A percentile compares a stretch with the other conserved stretches of the same genome.
Evolutionary conservation across 1,140 invertebrate genomes (phyloP).

Genomic region (Mylabris phalerata): DNA sequence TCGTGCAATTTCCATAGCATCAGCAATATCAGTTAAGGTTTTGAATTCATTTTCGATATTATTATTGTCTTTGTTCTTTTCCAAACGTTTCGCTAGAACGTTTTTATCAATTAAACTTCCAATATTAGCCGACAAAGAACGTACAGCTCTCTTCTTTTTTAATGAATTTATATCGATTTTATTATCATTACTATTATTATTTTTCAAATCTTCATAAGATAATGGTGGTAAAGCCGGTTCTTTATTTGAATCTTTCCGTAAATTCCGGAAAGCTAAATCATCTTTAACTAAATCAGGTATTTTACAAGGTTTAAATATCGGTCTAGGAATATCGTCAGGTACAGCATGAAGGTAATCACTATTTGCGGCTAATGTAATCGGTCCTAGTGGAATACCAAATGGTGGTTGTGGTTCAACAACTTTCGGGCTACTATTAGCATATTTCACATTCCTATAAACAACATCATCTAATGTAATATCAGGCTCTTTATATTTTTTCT

Average conservation of each 20-base stretch:
- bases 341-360: constrained; percentile 77
- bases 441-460: constrained; percentile 69
- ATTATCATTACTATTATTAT: constrained; percentile 23
- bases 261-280: constrained; percentile 75
- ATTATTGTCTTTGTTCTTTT: constrained; percentile 47
- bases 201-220: constrained; percentile 36
- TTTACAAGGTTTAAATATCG: constrained; percentile 55
- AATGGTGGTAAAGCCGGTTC: constrained; percentile 42
- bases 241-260: constrained; percentile 66
- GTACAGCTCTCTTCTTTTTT: constrained; percentile 67
- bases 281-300: constrained; percentile 78
- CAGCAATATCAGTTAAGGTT: constrained; percentile 38
- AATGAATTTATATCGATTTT: constrained; percentile 34
- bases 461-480: constrained; percentile 79
- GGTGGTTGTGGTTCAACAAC: constrained; percentile 75
- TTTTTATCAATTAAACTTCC: constrained; percentile 59
- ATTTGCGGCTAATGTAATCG: constrained; percentile 63
- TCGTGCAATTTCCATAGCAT: constrained; percentile 40
- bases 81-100: constrained; percentile 42
- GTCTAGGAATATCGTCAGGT: constrained; percentile 53
- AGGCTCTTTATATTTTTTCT: constrained; percentile 62
- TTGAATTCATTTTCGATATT: constrained; percentile 29
- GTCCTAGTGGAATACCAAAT: constrained; percentile 81
- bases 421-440: constrained; percentile 64
- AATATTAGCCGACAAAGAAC: constrained; percentile 74